Percentiles rank a stretch among this genome's conserved stretches.
Evolutionary conservation across 2,888 invertebrate species (phyloP).

Genomic region (Papilio demoleus): DNA sequence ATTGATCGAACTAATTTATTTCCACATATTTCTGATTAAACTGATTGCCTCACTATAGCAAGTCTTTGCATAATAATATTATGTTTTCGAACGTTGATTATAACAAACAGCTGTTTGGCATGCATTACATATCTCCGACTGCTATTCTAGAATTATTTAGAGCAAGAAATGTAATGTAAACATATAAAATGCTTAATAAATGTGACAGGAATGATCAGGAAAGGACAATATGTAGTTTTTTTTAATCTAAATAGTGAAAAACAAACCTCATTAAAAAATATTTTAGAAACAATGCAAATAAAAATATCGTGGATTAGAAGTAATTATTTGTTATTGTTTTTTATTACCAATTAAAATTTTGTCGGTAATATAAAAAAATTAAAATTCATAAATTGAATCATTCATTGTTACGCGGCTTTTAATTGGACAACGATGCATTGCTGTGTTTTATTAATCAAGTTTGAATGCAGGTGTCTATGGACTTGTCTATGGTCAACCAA

Average conservation of each 20-base stretch:
- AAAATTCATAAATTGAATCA: no score
- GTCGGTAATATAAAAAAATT: no score
- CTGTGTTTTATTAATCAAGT: slow-evolving; percentile 9
- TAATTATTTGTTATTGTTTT: no score
- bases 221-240: no score
- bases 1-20: slow-evolving; percentile 42
- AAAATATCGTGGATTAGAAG: no score
- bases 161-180: slow-evolving; percentile 7
- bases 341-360: no score
- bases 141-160: slow-evolving; percentile 12
- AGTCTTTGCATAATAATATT: slow-evolving; percentile 34
- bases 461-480: slow-evolving; percentile 13
- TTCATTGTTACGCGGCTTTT: no score
- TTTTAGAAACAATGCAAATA: no score
- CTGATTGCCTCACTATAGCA: slow-evolving; percentile 29
- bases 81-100: slow-evolving; percentile 24
- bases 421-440: background rate
- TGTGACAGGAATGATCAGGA: background rate
- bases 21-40: slow-evolving; percentile 41
- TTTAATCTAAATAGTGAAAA: no score
- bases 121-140: background rate
- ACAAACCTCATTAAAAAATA: no score
- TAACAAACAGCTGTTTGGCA: slow-evolving; percentile 14
- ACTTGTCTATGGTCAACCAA: slow-evolving; percentile 9
- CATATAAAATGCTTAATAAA: background rate